Conservation (phyloP, 2,113 vertebrate genomes). For the Romanogobio albipinnatus region DNA sequence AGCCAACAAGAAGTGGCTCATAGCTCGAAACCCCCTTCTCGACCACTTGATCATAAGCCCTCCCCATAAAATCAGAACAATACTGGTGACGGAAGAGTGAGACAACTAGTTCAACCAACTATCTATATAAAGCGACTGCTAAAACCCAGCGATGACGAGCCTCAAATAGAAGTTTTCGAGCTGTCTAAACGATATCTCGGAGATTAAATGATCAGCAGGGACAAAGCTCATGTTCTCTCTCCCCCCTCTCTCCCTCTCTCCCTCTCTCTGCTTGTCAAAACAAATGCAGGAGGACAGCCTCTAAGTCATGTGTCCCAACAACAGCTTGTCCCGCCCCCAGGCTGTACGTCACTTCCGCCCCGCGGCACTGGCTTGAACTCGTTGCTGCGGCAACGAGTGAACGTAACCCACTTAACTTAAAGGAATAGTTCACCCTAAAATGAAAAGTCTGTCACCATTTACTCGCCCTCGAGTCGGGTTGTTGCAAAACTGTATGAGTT, state of each 20-base stretch:
- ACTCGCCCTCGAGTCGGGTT: no score
- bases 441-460: no score
- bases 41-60: conserved; percentile 17
- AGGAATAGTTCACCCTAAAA: no score
- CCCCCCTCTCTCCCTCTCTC: conserved; percentile 32
- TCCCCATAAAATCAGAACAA: not conserved
- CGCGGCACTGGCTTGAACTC: conserved; percentile 61
- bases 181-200: conserved; percentile 4
- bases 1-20: conserved; percentile 27
- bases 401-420: not conserved
- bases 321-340: conserved; percentile 55
- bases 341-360: conserved; percentile 67
- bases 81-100: not conserved
- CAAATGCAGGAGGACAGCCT: conserved; percentile 69
- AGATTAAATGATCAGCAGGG: conserved; percentile 23
- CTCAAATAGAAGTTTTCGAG: not conserved
- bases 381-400: conserved; percentile 75
- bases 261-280: conserved; percentile 80
- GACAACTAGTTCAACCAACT: not conserved
- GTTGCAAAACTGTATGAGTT: no score
- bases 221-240: conserved; percentile 10
- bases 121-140: not conserved
- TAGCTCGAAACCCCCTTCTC: conserved; percentile 27
- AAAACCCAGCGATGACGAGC: not conserved
- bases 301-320: conserved; percentile 75